Percentiles rank a stretch among this genome's conserved stretches.
Evolutionary conservation across 2,797 vertebrate genomes (phyloP).

Genomic region (Hoplostethus mediterraneus): DNA sequence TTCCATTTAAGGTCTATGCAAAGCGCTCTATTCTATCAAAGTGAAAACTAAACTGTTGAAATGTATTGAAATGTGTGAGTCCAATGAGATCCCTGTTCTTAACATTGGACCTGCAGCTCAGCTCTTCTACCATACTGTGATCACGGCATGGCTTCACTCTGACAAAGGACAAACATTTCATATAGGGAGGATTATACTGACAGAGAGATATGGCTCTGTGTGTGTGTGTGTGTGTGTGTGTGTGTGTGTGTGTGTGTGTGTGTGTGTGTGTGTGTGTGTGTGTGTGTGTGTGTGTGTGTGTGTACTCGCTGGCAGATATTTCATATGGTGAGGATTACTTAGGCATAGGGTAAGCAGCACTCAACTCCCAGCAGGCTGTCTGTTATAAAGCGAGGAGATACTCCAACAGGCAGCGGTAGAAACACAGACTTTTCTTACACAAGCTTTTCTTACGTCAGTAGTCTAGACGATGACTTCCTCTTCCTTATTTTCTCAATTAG

Average conservation of each 20-base stretch:
- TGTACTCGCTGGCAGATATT: constrained; percentile 45
- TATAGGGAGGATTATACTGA: constrained; percentile 73
- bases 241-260: constrained; percentile 5
- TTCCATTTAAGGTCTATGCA: no score
- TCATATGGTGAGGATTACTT: constrained; percentile 71
- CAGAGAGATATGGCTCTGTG: constrained; percentile 16
- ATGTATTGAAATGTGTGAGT: background rate
- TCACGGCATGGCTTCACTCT: constrained; percentile 37
- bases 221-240: constrained; percentile 20
- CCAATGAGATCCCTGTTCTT: constrained; percentile 38
- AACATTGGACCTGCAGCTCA: constrained; percentile 38
- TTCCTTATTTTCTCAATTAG: background rate
- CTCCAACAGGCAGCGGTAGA: no score
- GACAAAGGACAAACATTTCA: constrained; percentile 77
- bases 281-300: constrained; percentile 13
- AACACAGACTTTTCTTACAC: no score
- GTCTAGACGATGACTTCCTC: no score
- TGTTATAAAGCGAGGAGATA: constrained; percentile 37
- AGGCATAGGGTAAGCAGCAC: constrained; percentile 44
- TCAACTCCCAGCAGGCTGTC: constrained; percentile 55
- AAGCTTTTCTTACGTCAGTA: no score
- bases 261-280: constrained; percentile 14
- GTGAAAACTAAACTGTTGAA: no score
- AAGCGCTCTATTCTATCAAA: no score
- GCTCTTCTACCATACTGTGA: constrained; percentile 47